These are phyloP conservation scores for Galaxias olidus DNA, from an alignment of 2,797 vertebrate species.

Conservation along the genomic window DNA sequence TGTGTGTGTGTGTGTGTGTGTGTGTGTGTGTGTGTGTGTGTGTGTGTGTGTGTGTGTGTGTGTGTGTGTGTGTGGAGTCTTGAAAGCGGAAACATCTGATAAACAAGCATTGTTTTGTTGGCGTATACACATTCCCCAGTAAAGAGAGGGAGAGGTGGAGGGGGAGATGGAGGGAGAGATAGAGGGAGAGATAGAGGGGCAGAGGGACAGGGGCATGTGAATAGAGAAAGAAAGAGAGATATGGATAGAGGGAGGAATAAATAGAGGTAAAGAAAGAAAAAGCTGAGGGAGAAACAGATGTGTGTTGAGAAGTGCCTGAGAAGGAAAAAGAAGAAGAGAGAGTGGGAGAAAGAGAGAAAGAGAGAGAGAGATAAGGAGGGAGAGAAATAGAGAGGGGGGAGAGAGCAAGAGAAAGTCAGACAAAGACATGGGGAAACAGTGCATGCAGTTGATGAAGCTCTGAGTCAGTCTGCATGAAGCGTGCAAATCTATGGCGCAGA, in stretches of 20 bases:
- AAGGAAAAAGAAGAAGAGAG: no score
- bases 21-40: no score
- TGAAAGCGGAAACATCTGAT: conserved; percentile 30
- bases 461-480: conserved; percentile 40
- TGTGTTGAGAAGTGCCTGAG: no score
- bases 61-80: background rate
- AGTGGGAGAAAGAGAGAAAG: no score
- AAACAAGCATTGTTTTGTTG: conserved; percentile 21
- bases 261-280: no score
- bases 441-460: no score
- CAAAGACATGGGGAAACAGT: no score
- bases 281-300: no score
- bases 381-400: conserved; percentile 26
- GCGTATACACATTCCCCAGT: conserved; percentile 26
- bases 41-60: background rate
- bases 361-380: background rate
- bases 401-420: conserved; percentile 26
- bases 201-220: conserved; percentile 26
- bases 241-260: conserved; percentile 21
- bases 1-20: background rate
- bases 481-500: conserved; percentile 35
- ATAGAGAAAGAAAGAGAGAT: conserved; percentile 10
- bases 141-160: conserved; percentile 14
- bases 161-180: background rate
- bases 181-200: conserved; percentile 28